Conservation (phyloP, 2,888 invertebrate species). For the Chloroclysta siterata region DNA sequence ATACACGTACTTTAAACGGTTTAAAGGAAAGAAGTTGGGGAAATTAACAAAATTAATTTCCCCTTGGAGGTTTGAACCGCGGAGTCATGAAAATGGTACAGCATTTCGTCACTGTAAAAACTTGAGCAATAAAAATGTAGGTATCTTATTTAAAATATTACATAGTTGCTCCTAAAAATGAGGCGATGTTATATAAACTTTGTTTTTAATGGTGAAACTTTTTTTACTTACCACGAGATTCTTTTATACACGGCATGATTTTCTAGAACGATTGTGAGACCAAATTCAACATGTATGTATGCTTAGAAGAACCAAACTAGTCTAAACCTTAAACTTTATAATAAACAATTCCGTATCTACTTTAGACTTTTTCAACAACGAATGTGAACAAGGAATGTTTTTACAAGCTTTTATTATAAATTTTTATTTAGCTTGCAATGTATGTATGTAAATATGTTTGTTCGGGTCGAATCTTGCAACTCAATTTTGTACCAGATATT, state of each 20-base stretch:
- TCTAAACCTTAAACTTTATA: too few relatives aligned
- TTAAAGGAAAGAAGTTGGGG: conserved; percentile 25
- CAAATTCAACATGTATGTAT: too few relatives aligned
- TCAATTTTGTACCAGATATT: too few relatives aligned
- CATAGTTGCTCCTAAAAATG: conserved; percentile 7
- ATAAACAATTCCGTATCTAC: too few relatives aligned
- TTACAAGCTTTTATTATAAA: too few relatives aligned
- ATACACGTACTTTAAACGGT: conserved; percentile 30
- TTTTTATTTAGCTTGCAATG: too few relatives aligned
- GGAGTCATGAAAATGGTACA: conserved; percentile 5
- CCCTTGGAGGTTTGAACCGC: conserved; percentile 6
- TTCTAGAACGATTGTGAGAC: too few relatives aligned
- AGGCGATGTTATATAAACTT: not conserved
- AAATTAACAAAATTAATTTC: conserved; percentile 29
- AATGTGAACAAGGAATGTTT: too few relatives aligned
- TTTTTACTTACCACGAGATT: conserved; percentile 16
- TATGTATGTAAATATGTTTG: too few relatives aligned
- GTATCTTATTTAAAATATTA: conserved; percentile 5
- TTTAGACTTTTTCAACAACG: too few relatives aligned
- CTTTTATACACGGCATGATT: not conserved
- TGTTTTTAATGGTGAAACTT: conserved; percentile 10
- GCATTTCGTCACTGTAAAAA: not conserved
- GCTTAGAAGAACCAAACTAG: too few relatives aligned
- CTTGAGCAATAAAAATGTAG: conserved; percentile 8
- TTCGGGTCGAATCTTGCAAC: too few relatives aligned